These are phyloP conservation scores for Erebia epiphron DNA, from an alignment of 2,888 invertebrate species.

Conservation along the genomic window DNA sequence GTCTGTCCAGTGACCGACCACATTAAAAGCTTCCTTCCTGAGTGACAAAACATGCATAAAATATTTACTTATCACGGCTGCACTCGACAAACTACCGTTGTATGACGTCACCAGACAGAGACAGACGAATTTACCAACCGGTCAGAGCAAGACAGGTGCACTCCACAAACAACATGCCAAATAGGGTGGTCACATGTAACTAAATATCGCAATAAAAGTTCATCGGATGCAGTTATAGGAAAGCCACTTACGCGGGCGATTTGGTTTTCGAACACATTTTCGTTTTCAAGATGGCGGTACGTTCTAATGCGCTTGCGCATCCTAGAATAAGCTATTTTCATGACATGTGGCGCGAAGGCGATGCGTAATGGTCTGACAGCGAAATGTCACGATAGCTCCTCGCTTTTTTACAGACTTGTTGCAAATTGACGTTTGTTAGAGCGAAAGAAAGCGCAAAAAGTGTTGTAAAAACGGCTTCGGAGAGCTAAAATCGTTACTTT, in stretches of 20 bases:
- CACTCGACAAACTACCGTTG: slow-evolving; percentile 60
- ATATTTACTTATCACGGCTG: slow-evolving; percentile 19
- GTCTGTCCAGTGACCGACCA: not conserved
- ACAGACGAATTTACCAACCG: slow-evolving; percentile 41
- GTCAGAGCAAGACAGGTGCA: slow-evolving; percentile 50
- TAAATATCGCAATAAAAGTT: slow-evolving; percentile 69
- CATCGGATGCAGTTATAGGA: slow-evolving; percentile 53
- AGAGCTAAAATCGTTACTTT: not conserved
- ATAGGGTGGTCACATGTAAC: slow-evolving; percentile 78
- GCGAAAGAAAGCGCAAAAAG: slow-evolving; percentile 14
- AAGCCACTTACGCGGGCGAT: slow-evolving; percentile 55
- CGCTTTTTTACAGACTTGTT: slow-evolving; percentile 27
- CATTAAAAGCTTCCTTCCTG: slow-evolving; percentile 23
- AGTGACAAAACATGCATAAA: slow-evolving; percentile 34
- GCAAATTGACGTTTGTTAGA: slow-evolving; percentile 16
- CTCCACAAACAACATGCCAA: slow-evolving; percentile 75
- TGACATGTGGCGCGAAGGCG: slow-evolving; percentile 56
- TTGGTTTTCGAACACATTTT: slow-evolving; percentile 56
- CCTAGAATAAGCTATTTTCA: slow-evolving; percentile 54
- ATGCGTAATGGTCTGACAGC: slow-evolving; percentile 12
- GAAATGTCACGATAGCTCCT: slow-evolving; percentile 40
- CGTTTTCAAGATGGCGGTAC: slow-evolving; percentile 35
- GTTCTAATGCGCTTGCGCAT: slow-evolving; percentile 33
- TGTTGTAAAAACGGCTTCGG: slow-evolving; percentile 1
- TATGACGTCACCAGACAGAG: slow-evolving; percentile 68